Conservation (phyloP, 2,797 vertebrate genomes). For the Coluber constrictor region DNA sequence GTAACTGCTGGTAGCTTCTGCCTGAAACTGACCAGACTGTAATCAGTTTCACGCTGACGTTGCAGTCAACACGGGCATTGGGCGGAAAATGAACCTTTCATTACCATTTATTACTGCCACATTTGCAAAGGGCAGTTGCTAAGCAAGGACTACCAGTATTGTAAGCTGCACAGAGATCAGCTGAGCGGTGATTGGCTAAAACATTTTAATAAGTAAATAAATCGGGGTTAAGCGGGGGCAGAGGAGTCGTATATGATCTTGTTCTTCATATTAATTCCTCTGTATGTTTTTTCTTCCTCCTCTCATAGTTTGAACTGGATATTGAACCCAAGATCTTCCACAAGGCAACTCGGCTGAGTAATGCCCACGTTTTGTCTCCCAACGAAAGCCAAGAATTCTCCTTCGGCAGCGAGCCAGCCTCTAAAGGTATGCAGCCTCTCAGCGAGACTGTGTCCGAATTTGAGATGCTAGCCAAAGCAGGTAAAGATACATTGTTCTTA, state of each 20-base stretch:
- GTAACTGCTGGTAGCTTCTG: background rate
- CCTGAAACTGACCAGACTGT: background rate
- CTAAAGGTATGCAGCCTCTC: conserved; percentile 88
- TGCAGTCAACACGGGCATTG: background rate
- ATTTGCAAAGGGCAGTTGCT: background rate
- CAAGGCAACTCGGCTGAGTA: conserved; percentile 75
- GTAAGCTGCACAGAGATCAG: background rate
- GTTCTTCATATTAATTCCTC: fast-evolving
- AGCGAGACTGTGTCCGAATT: conserved; percentile 81
- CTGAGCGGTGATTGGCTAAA: background rate
- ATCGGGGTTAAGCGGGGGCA: background rate
- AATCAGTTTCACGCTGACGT: background rate
- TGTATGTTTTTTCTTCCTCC: background rate
- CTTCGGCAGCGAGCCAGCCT: conserved; percentile 80
- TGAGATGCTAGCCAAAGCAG: conserved; percentile 86
- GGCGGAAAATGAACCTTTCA: background rate
- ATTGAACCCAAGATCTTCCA: conserved; percentile 86
- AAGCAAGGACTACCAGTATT: background rate
- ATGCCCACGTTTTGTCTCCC: conserved; percentile 60
- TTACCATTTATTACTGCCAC: background rate
- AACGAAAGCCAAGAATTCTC: conserved; percentile 88
- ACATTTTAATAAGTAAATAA: background rate
- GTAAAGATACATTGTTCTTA: conserved; percentile 68
- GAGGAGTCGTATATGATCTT: no score
- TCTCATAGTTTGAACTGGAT: conserved; percentile 88